Percentiles rank a stretch among this genome's conserved stretches.
Conservation (phyloP, 2,888 invertebrate genomes). For the Synergus laeviventris region DNA sequence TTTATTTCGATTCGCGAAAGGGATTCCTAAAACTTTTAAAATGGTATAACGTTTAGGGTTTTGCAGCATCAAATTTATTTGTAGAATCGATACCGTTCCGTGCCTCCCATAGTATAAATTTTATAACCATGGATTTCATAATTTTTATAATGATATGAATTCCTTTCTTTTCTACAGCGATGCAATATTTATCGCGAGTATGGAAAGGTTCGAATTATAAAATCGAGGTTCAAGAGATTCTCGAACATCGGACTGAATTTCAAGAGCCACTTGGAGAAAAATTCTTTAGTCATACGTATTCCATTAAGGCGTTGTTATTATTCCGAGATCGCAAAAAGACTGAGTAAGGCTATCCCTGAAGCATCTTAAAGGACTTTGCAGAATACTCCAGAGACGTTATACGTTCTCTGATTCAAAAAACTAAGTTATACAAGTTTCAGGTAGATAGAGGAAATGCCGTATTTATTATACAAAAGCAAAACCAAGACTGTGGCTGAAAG, state of each 20-base stretch:
- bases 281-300: constrained; percentile 26
- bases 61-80: no score
- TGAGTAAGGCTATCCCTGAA: not conserved
- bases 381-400: constrained; percentile 8
- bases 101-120: not conserved
- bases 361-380: constrained; percentile 24
- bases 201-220: not conserved
- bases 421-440: constrained; percentile 35
- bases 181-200: not conserved
- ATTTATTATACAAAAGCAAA: constrained; percentile 30
- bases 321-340: constrained; percentile 28
- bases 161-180: not conserved
- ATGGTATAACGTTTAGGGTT: no score
- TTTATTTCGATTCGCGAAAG: no score
- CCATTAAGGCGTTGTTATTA: constrained; percentile 21
- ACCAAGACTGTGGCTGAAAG: not conserved
- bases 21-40: no score
- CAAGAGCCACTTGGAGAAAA: not conserved
- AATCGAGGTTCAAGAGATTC: not conserved
- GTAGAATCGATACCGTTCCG: not conserved
- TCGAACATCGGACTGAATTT: constrained; percentile 12
- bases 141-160: not conserved
- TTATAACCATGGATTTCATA: no score
- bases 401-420: constrained; percentile 30
- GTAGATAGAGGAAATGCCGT: constrained; percentile 27